phyloP scores from a whole-genome alignment of 1,140 invertebrate species.

The Parapsyche elsis region DNA sequence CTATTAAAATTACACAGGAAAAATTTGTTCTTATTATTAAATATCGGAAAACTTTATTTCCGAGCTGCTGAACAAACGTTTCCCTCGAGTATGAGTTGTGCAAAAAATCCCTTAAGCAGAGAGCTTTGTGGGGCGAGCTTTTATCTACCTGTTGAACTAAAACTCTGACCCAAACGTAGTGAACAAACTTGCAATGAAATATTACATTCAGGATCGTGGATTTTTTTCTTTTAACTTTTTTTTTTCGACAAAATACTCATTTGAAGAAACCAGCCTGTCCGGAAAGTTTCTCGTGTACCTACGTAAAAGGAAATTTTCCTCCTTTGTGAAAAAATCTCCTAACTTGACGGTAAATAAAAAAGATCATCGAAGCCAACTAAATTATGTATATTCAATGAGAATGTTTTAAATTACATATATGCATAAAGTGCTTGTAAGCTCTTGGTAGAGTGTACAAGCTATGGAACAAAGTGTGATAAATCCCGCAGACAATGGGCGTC shows the following conservation, averaged over 20 bases:
- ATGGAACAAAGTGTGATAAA: constrained; percentile 31
- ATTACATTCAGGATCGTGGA: neutral
- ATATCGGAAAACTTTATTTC: constrained; percentile 23
- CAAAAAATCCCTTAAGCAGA: constrained; percentile 25
- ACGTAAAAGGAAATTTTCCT: neutral
- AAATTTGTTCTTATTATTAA: constrained; percentile 12
- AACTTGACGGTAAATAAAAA: neutral
- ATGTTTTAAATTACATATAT: neutral
- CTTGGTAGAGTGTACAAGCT: neutral
- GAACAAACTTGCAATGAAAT: constrained; percentile 35
- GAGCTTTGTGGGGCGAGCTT: constrained; percentile 17
- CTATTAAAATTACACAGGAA: neutral
- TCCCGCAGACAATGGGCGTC: constrained; percentile 3
- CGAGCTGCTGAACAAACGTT: neutral
- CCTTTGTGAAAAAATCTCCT: neutral
- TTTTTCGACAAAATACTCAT: neutral
- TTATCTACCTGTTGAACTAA: constrained; percentile 33
- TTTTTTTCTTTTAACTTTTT: neutral
- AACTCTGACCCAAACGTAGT: constrained; percentile 26
- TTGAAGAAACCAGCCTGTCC: neutral
- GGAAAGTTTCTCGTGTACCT: neutral
- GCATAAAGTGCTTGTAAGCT: neutral
- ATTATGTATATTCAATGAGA: too few species aligned
- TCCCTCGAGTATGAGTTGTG: constrained; percentile 18
- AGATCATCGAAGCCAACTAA: neutral